A percentile compares a stretch with the other conserved stretches of the same genome.
phyloP scores from a whole-genome alignment of 2,888 invertebrate species.

The Latheticus oryzae region DNA sequence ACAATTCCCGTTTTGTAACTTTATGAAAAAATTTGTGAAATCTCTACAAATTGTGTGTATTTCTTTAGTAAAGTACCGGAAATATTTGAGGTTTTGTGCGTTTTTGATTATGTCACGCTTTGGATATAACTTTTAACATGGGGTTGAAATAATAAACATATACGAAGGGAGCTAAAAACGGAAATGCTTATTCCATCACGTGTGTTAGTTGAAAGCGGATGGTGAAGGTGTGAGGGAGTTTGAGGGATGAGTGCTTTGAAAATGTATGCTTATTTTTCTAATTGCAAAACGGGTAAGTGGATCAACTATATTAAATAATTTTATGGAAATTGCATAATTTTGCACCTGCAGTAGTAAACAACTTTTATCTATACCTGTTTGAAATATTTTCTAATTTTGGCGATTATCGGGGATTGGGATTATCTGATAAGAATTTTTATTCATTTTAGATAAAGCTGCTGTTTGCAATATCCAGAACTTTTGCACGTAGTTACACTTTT shows the following conservation, averaged over 20 bases:
- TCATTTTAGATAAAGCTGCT: no score
- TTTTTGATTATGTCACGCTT: constrained; percentile 20
- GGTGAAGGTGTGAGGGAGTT: constrained; percentile 5
- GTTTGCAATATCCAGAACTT: no score
- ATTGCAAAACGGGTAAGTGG: constrained; percentile 21
- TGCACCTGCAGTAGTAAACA: no score
- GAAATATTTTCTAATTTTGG: no score
- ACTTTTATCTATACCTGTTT: no score
- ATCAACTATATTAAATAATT: no score
- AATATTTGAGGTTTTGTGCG: constrained; percentile 32
- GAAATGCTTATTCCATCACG: constrained; percentile 27
- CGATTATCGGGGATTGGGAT: no score
- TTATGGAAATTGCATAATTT: background rate
- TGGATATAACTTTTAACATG: constrained; percentile 26
- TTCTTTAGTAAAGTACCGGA: constrained; percentile 28
- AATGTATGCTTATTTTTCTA: constrained; percentile 23
- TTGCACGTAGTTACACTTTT: no score
- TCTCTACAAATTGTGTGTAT: background rate
- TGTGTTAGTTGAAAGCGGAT: constrained; percentile 22
- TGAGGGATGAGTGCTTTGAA: no score
- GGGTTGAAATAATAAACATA: constrained; percentile 41
- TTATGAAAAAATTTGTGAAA: no score
- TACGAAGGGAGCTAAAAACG: constrained; percentile 33
- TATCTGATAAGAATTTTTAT: no score
- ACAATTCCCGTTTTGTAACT: no score